A percentile compares a stretch with the other conserved stretches of the same genome.
Conservation (phyloP, 2,113 vertebrate genomes). For the Mirounga angustirostris region DNA sequence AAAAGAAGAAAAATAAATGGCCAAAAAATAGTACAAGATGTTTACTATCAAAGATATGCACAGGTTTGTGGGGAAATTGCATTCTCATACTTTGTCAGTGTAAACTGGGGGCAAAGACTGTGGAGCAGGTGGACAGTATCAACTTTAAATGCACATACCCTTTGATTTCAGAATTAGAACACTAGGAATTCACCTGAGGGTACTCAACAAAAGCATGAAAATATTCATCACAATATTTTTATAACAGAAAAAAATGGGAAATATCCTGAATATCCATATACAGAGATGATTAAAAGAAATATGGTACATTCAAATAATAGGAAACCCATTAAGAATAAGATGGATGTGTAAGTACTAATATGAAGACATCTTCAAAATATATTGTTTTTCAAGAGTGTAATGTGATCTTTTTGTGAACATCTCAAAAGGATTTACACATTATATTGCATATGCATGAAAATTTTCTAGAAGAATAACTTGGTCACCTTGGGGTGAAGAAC, state of each 20-base stretch:
- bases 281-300: background rate
- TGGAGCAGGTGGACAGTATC: background rate
- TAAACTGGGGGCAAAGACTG: background rate
- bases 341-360: background rate
- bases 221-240: background rate
- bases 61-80: background rate
- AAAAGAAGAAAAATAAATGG: conserved; percentile 10
- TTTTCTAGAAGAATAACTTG: background rate
- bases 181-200: background rate
- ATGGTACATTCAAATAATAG: background rate
- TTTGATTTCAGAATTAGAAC: background rate
- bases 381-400: background rate
- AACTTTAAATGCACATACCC: background rate
- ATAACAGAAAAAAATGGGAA: background rate
- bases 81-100: background rate
- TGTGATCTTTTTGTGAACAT: background rate
- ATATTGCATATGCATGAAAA: background rate
- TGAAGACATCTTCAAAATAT: background rate
- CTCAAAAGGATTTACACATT: background rate
- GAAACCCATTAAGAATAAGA: background rate
- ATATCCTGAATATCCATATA: background rate
- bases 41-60: background rate
- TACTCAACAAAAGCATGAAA: conserved; percentile 29
- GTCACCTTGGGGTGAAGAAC: background rate
- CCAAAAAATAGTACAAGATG: background rate